Base-by-base conservation (phyloP, 2,113 vertebrate species). In the Odontesthes bonariensis region DNA sequence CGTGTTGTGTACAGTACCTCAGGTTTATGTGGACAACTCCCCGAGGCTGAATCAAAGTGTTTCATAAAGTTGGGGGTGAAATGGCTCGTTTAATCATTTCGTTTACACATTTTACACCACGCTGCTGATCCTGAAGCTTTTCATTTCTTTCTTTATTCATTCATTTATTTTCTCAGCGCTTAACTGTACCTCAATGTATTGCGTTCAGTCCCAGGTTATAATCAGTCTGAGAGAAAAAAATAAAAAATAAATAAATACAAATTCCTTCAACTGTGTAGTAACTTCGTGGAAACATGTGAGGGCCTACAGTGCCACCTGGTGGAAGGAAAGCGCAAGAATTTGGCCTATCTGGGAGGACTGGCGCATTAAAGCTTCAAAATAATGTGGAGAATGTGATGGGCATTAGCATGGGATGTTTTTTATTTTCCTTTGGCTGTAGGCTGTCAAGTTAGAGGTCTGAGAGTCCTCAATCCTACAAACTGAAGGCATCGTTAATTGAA, bases 221-320 rank as follows among this genome's bases (percentile, higher is more conserved):
- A 31, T 57, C 13, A 12, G 10, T 1, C 65, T 63, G 35, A 27
- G 27, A 6, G 22, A 65, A 59, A 19, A 65, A 59, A 19, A 62
- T n/a, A 35, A 22, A 74, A n/a, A 65, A 57, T 13, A 7, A 35
- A 8, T 10, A n/a, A 57, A 57, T 27, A 42, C 11, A 42, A 44
- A 44, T 44, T 44, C 42, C 42, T 3, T 4, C 12, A 19, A 31
- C 10, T 47, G 46, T 14, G 13, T 6, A 38, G 52, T 59, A 58
- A 64, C 61, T 63, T 73, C 38, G 27, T 47, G 40, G 22, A 7
- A 23, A 14, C 44, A 85, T 75, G 49, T n/a, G 19, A 75, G 67
- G 40, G 53, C 3, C 66, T 79, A 51, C 58, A 61, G 0, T n/a
- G 82, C 57, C 92, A 81, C 60, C 92, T 90, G 81, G 40, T 65